phyloP scores from a whole-genome alignment of 2,113 vertebrate genomes.

The Otolemur garnettii region DNA sequence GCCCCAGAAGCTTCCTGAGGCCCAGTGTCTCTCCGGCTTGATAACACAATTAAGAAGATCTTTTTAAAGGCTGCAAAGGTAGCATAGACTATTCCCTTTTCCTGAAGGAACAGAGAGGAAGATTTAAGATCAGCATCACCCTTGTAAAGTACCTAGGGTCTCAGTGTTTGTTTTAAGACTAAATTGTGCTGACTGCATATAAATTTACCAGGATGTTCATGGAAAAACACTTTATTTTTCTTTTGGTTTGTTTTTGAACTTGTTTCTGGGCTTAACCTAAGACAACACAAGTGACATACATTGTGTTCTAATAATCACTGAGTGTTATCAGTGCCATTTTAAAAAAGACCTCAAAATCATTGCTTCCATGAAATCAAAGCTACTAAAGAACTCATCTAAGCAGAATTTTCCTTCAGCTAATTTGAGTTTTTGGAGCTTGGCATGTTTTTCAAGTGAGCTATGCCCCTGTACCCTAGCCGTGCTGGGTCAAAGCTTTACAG shows the following conservation, averaged over 20 bases:
- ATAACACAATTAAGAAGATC: neutral
- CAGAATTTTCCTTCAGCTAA: conserved; percentile 1
- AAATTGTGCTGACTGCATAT: neutral
- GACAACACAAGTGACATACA: neutral
- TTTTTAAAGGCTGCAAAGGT: neutral
- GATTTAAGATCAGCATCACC: neutral
- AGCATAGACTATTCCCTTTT: neutral
- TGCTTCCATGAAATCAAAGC: neutral
- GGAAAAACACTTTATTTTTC: neutral
- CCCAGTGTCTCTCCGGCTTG: neutral
- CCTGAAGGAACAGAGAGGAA: neutral
- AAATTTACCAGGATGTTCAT: neutral
- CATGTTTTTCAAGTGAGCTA: conserved; percentile 2
- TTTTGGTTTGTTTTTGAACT: neutral
- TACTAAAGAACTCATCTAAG: neutral
- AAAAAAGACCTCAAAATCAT: conserved; percentile 12
- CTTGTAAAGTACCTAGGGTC: neutral
- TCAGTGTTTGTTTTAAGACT: neutral
- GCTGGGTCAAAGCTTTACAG: neutral
- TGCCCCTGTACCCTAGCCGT: neutral
- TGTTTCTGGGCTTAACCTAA: neutral
- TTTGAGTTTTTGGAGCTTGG: neutral
- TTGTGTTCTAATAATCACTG: neutral
- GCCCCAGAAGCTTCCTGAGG: neutral
- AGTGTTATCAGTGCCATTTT: neutral